phyloP scores from a whole-genome alignment of 2,113 vertebrate species.

The Opisthocomus hoazin region DNA sequence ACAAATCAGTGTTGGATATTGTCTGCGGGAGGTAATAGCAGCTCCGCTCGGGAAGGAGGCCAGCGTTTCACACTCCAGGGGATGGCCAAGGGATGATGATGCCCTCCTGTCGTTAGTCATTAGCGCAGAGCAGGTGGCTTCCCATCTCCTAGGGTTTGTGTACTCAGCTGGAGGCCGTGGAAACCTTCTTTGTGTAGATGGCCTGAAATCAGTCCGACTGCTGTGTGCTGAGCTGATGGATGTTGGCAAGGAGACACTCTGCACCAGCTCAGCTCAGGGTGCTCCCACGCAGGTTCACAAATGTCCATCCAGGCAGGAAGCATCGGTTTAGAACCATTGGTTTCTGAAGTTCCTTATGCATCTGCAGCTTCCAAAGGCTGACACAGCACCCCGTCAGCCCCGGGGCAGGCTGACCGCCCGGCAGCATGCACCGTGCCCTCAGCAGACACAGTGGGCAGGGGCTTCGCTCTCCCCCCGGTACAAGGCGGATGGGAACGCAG shows the following conservation, averaged over 20 bases:
- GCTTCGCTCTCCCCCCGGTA: neutral
- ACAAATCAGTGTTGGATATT: neutral
- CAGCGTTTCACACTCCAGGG: neutral
- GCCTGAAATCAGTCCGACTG: rapidly evolving
- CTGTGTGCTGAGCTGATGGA: neutral
- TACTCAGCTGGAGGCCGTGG: neutral
- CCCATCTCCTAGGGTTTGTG: neutral
- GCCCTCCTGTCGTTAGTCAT: neutral
- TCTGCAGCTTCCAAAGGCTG: neutral
- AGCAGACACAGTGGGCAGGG: rapidly evolving
- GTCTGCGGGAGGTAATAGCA: neutral
- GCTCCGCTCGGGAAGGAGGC: neutral
- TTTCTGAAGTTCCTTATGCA: neutral
- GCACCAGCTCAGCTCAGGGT: neutral
- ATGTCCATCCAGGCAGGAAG: rapidly evolving
- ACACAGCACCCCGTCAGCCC: rapidly evolving
- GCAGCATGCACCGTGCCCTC: rapidly evolving
- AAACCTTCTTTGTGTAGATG: neutral
- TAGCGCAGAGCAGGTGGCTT: neutral
- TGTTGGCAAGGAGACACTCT: rapidly evolving
- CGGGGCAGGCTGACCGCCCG: rapidly evolving
- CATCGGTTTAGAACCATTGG: rapidly evolving
- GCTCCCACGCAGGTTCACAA: rapidly evolving
- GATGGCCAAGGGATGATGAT: neutral
- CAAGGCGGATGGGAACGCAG: neutral